Conservation (phyloP, 2,113 vertebrate species). For the Rhinoderma darwinii region DNA sequence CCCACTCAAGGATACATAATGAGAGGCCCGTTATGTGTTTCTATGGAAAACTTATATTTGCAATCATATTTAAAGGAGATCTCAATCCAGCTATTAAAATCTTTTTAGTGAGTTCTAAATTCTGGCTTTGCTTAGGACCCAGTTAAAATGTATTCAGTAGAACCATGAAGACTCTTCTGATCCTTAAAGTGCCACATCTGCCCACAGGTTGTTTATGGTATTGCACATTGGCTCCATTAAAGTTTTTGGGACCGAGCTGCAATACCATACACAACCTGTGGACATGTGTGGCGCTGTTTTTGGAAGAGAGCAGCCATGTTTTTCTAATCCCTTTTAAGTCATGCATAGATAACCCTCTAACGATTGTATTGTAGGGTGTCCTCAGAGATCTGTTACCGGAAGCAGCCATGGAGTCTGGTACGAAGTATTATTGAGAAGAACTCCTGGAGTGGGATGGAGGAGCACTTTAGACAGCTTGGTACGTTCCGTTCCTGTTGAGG, state of each 20-base stretch:
- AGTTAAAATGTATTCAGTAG: not conserved
- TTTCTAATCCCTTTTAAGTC: too few relatives aligned
- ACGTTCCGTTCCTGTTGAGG: not conserved
- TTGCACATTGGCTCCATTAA: too few relatives aligned
- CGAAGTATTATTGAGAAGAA: constrained; percentile 90
- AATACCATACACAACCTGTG: too few relatives aligned
- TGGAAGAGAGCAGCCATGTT: too few relatives aligned
- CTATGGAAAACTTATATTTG: not conserved
- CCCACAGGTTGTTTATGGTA: too few relatives aligned
- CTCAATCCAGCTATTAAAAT: not conserved
- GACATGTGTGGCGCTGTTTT: too few relatives aligned
- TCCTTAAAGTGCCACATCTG: too few relatives aligned
- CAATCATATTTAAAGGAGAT: not conserved
- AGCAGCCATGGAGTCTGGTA: constrained; percentile 92
- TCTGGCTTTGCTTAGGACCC: not conserved
- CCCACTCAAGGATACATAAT: not conserved
- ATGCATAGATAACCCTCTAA: not conserved
- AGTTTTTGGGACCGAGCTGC: too few relatives aligned
- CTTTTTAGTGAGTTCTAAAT: not conserved
- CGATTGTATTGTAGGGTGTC: constrained; percentile 76
- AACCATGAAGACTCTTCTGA: not conserved
- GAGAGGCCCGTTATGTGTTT: not conserved
- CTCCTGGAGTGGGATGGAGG: constrained; percentile 88
- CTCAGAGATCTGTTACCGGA: constrained; percentile 89
- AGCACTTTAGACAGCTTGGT: constrained; percentile 90